Evolutionary conservation across 2,888 invertebrate species (phyloP), one percentile per base, ranked within the genome.

Genomic region (Listrodromus nycthemerus): DNA sequence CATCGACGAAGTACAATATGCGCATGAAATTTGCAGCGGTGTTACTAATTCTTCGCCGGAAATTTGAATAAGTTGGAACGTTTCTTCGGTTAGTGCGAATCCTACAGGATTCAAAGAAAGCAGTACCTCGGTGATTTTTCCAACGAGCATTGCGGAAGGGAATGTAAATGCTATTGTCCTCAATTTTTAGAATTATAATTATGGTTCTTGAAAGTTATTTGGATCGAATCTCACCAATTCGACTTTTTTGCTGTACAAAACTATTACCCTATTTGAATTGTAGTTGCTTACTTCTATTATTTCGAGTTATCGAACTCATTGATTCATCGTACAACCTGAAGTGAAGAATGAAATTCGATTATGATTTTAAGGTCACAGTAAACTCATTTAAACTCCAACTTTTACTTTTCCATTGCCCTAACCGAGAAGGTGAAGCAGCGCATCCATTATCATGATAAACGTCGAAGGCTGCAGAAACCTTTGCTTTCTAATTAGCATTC

Each of bases 401-500:
- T 61, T 61, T 61, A n/a, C 24, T 52, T 24, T 37, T 16, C 41
- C 37, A n/a, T 37, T n/a, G 24, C 41, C 24, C 8, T 55, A 37
- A 55, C 58, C 37, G 71, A 71, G 16, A 58, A 71, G 41, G 71
- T 41, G 58, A 58, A 58, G 71, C 71, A 41, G 55, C 50, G 41
- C 37, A 55, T 58, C 55, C 24, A n/a, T 55, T 71, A 71, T 37
- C 71, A 37, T 41, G 55, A 41, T 41, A 41, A 55, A 24, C n/a
- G 41, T 71, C 41, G 71, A 71, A 71, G 71, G 71, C 71, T 71
- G 55, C 8, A 24, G 37, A 71, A 55, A 55, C 55, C 74, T 79
- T 82, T 69, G 65, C 82, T 74, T 67, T 19, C 50, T 21, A 74
- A 58, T 82, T 82, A 82, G 78, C 82, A 52, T 21, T 13, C 37